These are phyloP conservation scores for Xiphophorus hellerii DNA, from an alignment of 2,113 vertebrate species.

Conservation along the genomic window DNA sequence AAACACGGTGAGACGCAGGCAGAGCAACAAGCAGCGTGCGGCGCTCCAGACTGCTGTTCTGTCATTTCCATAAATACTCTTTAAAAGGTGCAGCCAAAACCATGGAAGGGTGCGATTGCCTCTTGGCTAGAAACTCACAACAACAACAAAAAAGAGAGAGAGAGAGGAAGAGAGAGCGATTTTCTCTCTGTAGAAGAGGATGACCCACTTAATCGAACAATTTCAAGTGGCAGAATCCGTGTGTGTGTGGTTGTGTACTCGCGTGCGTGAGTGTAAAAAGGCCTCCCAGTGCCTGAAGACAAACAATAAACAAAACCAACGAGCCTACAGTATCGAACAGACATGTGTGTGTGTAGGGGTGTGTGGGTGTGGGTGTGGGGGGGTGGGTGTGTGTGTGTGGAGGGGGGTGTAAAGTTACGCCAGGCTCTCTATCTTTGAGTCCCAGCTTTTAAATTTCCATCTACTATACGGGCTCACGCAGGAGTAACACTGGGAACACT, in stretches of 20 bases:
- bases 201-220: slow-evolving; percentile 82
- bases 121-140: slow-evolving; percentile 65
- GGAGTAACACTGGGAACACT: not conserved
- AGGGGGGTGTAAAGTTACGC: slow-evolving; percentile 2
- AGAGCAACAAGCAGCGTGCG: slow-evolving; percentile 45
- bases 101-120: slow-evolving; percentile 68
- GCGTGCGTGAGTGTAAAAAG: slow-evolving; percentile 41
- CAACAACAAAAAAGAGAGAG: slow-evolving; percentile 31
- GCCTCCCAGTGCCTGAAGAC: slow-evolving; percentile 69
- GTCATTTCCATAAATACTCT: slow-evolving; percentile 75
- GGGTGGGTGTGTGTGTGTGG: not conserved
- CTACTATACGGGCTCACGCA: slow-evolving; percentile 29
- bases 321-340: slow-evolving; percentile 62
- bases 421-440: slow-evolving; percentile 20
- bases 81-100: slow-evolving; percentile 73
- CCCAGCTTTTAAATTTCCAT: slow-evolving; percentile 22
- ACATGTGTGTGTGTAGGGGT: slow-evolving; percentile 17
- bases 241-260: not conserved
- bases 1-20: slow-evolving; percentile 34
- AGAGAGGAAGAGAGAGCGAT: slow-evolving; percentile 33
- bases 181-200: slow-evolving; percentile 77
- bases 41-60: slow-evolving; percentile 53
- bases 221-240: slow-evolving; percentile 68
- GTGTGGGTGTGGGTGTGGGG: not conserved
- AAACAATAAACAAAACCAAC: slow-evolving; percentile 80